phyloP scores from a whole-genome alignment of 2,888 invertebrate genomes.

The Folsomia candida region DNA sequence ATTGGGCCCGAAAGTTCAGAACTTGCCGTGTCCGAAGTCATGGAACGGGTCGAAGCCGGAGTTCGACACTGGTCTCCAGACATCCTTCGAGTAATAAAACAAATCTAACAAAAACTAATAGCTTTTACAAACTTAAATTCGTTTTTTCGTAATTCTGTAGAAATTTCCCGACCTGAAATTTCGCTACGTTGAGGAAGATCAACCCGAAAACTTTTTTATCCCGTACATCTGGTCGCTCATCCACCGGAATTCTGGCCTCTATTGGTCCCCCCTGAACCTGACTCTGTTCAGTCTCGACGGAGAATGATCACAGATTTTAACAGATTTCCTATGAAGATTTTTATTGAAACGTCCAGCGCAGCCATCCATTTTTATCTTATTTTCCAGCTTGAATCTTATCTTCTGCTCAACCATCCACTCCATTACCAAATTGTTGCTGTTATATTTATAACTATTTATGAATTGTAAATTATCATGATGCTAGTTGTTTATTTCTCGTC shows the following conservation, averaged over 20 bases:
- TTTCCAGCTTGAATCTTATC: too few relatives aligned
- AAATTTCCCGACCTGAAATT: slow-evolving; percentile 99
- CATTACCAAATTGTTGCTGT: too few relatives aligned
- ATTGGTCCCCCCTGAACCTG: slow-evolving; percentile 57
- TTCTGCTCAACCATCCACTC: too few relatives aligned
- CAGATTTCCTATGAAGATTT: too few relatives aligned
- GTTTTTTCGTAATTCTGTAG: slow-evolving; percentile 58
- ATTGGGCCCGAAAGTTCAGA: slow-evolving; percentile 64
- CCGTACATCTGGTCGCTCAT: slow-evolving; percentile 98
- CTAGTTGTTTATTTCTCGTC: too few relatives aligned
- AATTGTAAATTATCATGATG: too few relatives aligned
- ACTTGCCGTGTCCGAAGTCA: slow-evolving; percentile 80
- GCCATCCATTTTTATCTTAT: too few relatives aligned
- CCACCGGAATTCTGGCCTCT: slow-evolving; percentile 59
- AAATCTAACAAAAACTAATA: background rate
- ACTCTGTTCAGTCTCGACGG: slow-evolving; percentile 53
- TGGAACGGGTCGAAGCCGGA: slow-evolving; percentile 84
- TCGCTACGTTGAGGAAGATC: slow-evolving; percentile 98
- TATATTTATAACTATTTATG: too few relatives aligned
- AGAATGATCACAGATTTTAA: too few relatives aligned
- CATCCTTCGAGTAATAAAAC: slow-evolving; percentile 71
- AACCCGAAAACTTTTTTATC: slow-evolving; percentile 98
- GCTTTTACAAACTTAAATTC: slow-evolving; percentile 20
- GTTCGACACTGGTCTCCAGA: slow-evolving; percentile 92
- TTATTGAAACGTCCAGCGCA: too few relatives aligned